A percentile compares a stretch with the other conserved stretches of the same genome.
phyloP scores from a whole-genome alignment of 2,888 invertebrate genomes.

The Hydrotaea cyrtoneurina region DNA sequence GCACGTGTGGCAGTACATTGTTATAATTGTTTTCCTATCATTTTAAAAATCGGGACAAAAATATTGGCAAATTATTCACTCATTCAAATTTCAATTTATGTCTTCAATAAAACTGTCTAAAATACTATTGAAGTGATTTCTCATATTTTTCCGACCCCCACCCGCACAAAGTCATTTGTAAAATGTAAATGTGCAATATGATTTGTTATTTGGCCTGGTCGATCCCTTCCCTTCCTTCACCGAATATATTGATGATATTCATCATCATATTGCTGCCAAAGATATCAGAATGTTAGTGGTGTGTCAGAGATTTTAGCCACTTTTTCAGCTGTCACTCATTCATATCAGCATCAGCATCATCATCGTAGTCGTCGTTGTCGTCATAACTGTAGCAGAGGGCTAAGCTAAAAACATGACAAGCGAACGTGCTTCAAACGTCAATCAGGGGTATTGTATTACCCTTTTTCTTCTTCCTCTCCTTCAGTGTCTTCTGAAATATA shows the following conservation, averaged over 20 bases:
- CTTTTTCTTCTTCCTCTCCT: background rate
- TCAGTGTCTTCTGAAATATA: constrained; percentile 5
- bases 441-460: constrained; percentile 48
- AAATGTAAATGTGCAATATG: constrained; percentile 9
- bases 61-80: background rate
- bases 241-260: background rate
- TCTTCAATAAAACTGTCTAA: background rate
- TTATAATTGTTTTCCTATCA: background rate
- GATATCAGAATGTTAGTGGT: constrained; percentile 8
- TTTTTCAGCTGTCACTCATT: constrained; percentile 59
- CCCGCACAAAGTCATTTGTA: too few relatives aligned
- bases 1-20: background rate
- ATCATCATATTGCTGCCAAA: background rate
- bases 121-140: constrained; percentile 12
- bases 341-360: too few relatives aligned
- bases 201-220: background rate
- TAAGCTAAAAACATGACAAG: constrained; percentile 52
- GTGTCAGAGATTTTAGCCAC: constrained; percentile 19
- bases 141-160: background rate
- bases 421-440: constrained; percentile 52
- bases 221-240: background rate
- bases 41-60: background rate
- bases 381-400: constrained; percentile 24
- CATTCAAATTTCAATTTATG: background rate
- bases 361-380: background rate